Evolutionary conservation across 2,888 invertebrate species (phyloP).

Genomic region (Apoda limacodes): DNA sequence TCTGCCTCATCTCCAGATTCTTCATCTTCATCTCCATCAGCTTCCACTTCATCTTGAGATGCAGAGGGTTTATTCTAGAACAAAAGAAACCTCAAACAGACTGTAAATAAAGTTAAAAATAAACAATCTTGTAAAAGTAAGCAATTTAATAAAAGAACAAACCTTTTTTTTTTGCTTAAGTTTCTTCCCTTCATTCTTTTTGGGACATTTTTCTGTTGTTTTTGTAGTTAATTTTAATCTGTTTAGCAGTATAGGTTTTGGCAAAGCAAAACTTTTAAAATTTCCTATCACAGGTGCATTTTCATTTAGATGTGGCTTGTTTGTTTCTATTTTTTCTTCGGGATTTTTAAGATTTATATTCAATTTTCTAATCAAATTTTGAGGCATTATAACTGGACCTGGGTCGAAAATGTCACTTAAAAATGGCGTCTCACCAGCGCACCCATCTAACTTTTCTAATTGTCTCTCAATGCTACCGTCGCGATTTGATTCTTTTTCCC

Average conservation of each 20-base stretch:
- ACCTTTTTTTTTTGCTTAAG: conserved; percentile 48
- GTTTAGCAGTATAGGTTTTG: conserved; percentile 60
- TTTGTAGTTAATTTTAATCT: conserved; percentile 54
- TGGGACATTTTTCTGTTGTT: conserved; percentile 36
- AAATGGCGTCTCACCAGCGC: conserved; percentile 53
- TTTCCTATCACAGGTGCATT: conserved; percentile 53
- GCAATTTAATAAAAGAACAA: conserved; percentile 32
- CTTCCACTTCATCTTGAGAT: conserved; percentile 49
- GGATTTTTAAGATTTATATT: conserved; percentile 38
- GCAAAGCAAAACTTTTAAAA: conserved; percentile 64
- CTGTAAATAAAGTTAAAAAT: too few species aligned
- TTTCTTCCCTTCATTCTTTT: conserved; percentile 34
- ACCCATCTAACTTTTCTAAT: conserved; percentile 44
- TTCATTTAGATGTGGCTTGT: conserved; percentile 31
- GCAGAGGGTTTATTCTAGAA: conserved; percentile 49
- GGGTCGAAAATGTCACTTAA: conserved; percentile 64
- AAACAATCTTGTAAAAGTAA: conserved; percentile 1
- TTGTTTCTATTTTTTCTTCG: conserved; percentile 29
- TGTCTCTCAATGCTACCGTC: conserved; percentile 54
- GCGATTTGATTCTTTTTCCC: conserved; percentile 51
- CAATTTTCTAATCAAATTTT: conserved; percentile 37
- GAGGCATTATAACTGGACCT: conserved; percentile 40
- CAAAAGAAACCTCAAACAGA: too few species aligned
- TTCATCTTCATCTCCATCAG: conserved; percentile 70
- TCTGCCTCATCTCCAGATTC: conserved; percentile 75